Percentiles rank a stretch among this genome's conserved stretches.
Evolutionary conservation across 2,797 vertebrate genomes (phyloP).

Genomic region (Miichthys miiuy): DNA sequence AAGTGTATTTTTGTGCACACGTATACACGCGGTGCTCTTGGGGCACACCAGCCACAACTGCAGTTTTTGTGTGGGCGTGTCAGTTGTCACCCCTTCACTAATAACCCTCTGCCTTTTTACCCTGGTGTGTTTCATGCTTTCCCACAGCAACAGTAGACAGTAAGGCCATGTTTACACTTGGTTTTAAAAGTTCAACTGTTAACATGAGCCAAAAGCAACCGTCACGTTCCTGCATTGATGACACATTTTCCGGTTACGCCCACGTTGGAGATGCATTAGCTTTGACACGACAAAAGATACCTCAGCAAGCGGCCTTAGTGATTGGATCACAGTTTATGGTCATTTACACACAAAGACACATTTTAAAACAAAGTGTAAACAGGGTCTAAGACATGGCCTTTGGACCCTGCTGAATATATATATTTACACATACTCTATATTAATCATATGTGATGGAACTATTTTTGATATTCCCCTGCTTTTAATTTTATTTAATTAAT

Average conservation of each 20-base stretch:
- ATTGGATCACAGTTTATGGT: too few species aligned
- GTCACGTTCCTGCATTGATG: too few species aligned
- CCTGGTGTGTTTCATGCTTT: slow-evolving; percentile 66
- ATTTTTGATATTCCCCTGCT: neutral
- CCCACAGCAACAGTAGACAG: slow-evolving; percentile 48
- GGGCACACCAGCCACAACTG: slow-evolving; percentile 64
- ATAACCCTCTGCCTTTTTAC: slow-evolving; percentile 54
- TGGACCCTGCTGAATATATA: slow-evolving; percentile 18
- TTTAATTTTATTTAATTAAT: too few species aligned
- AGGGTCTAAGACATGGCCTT: slow-evolving; percentile 14
- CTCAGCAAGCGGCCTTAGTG: too few species aligned
- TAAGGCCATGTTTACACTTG: neutral
- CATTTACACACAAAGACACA: too few species aligned
- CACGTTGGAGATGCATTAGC: too few species aligned
- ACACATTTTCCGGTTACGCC: too few species aligned
- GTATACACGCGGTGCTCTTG: slow-evolving; percentile 46
- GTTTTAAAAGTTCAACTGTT: too few species aligned
- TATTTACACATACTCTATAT: slow-evolving; percentile 11
- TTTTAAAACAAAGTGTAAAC: too few species aligned
- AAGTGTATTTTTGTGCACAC: slow-evolving; percentile 54
- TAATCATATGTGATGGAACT: neutral
- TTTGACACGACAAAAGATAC: too few species aligned
- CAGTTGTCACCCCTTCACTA: slow-evolving; percentile 64
- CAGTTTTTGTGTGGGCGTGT: slow-evolving; percentile 70
- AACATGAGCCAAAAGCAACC: too few species aligned